phyloP scores from a whole-genome alignment of 2,797 vertebrate genomes.

The Pyrocephalus nanus region DNA sequence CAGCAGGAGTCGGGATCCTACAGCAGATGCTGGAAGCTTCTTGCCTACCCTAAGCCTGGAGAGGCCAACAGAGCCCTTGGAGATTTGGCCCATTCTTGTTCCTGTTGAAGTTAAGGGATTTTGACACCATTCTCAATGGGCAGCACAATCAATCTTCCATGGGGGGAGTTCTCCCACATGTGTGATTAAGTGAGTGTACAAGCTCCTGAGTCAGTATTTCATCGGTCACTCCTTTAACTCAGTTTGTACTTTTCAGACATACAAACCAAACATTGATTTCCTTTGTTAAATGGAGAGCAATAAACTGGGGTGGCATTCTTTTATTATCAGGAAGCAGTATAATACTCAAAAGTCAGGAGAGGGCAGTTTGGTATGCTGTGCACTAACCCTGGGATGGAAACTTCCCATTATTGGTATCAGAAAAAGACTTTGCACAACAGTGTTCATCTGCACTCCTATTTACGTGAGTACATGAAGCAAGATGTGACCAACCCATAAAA shows the following conservation, averaged over 20 bases:
- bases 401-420: background rate
- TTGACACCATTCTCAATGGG: background rate
- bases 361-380: background rate
- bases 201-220: constrained; percentile 9
- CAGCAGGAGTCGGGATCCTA: background rate
- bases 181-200: background rate
- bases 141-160: background rate
- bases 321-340: constrained; percentile 32
- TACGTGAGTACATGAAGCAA: background rate
- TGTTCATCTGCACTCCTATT: background rate
- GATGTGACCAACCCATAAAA: constrained; percentile 37
- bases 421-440: constrained; percentile 1
- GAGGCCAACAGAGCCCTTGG: background rate
- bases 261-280: constrained; percentile 51
- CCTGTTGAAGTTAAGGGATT: background rate
- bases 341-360: background rate
- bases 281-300: constrained; percentile 40
- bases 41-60: background rate
- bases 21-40: background rate
- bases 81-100: background rate
- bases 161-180: background rate
- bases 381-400: background rate
- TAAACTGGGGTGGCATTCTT: constrained; percentile 22
- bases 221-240: background rate
- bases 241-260: constrained; percentile 37